Percentiles rank a stretch among this genome's conserved stretches.
Conservation (phyloP, 2,113 vertebrate species). For the Pelecanoides urinatrix region DNA sequence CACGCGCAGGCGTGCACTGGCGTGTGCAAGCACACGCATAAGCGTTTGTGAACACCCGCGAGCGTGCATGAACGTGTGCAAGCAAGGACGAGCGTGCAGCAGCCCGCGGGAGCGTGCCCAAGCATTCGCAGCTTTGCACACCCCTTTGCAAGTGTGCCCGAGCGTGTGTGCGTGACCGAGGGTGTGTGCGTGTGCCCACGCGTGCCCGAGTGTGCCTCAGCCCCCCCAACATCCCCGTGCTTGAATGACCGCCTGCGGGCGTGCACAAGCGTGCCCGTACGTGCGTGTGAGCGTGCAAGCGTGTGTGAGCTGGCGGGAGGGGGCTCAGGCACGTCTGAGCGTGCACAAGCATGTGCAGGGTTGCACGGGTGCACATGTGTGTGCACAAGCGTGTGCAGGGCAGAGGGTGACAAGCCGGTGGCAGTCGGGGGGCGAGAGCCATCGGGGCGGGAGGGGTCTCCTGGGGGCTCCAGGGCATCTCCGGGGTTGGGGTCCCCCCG, state of each 20-base stretch:
- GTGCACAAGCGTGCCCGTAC: not conserved
- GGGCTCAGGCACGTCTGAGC: rapidly evolving
- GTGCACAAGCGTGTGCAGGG: not conserved
- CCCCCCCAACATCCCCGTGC: not conserved
- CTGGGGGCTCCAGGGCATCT: not conserved
- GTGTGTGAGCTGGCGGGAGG: not conserved
- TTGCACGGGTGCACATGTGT: not conserved
- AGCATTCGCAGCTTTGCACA: not conserved
- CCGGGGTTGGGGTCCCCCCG: not conserved
- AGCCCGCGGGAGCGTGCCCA: not conserved
- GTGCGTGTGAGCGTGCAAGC: not conserved
- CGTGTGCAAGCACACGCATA: not conserved
- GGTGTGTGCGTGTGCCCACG: not conserved
- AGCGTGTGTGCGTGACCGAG: not conserved
- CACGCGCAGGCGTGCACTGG: rapidly evolving
- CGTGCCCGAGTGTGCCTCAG: not conserved
- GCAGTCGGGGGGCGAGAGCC: not conserved
- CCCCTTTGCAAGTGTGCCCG: not conserved
- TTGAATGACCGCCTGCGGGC: rapidly evolving
- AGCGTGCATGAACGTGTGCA: rapidly evolving
- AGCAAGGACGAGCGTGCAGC: too few relatives aligned
- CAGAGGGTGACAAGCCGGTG: not conserved
- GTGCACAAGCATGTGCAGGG: not conserved
- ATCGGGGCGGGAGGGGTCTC: not conserved
- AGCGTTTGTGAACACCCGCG: rapidly evolving